A percentile compares a stretch with the other conserved stretches of the same genome.
phyloP scores from a whole-genome alignment of 2,797 vertebrate genomes.

The Podarcis siculus region DNA sequence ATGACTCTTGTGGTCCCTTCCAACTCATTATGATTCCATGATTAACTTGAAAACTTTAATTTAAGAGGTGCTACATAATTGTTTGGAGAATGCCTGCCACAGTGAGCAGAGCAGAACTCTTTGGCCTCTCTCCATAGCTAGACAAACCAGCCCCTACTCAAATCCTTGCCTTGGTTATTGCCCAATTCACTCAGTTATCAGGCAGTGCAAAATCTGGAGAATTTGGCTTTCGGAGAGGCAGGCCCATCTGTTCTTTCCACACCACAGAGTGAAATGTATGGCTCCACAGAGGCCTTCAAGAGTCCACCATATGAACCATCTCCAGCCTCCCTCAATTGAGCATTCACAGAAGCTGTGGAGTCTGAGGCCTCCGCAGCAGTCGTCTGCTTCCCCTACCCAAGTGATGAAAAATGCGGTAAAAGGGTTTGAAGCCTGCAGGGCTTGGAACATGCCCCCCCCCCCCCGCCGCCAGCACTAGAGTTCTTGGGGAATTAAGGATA shows the following conservation, averaged over 20 bases:
- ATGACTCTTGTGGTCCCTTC: too few species aligned
- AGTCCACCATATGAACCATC: not conserved
- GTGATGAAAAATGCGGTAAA: not conserved
- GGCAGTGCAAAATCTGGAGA: not conserved
- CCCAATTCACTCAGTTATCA: not conserved
- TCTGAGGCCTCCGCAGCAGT: not conserved
- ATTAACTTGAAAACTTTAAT: too few species aligned
- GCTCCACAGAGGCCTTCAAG: not conserved
- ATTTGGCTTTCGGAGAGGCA: not conserved
- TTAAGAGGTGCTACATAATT: not conserved
- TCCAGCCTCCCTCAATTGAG: too few species aligned
- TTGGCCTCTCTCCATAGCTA: not conserved
- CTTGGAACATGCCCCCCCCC: not conserved
- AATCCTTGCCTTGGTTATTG: not conserved
- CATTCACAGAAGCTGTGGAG: not conserved
- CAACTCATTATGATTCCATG: too few species aligned
- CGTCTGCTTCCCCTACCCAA: not conserved
- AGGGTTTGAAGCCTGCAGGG: not conserved
- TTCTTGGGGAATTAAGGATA: not conserved
- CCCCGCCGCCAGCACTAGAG: too few species aligned
- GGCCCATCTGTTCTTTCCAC: not conserved
- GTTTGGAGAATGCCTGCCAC: not conserved
- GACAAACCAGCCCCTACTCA: not conserved
- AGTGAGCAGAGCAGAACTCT: not conserved
- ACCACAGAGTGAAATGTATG: not conserved